Percentiles rank a stretch among this genome's conserved stretches.
Conservation (phyloP, 2,888 invertebrate genomes). For the Torymus auratus region DNA sequence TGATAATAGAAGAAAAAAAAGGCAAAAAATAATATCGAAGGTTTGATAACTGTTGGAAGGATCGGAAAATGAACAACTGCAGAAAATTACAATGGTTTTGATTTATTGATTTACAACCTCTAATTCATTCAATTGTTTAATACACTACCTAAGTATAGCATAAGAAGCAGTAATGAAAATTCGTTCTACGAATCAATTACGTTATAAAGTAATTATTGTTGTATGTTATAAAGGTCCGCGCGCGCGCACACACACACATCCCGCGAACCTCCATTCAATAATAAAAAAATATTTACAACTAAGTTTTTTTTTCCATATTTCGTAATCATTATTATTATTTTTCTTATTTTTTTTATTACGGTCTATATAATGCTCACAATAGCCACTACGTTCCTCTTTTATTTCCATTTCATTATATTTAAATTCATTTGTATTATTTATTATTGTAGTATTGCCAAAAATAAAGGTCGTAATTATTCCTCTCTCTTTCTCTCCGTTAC, state of each 20-base stretch:
- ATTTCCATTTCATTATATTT: slow-evolving; percentile 10
- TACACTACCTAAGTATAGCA: slow-evolving; percentile 71
- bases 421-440: slow-evolving; percentile 56
- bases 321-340: too few species aligned
- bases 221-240: slow-evolving; percentile 62
- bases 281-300: slow-evolving; percentile 72
- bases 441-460: slow-evolving; percentile 72
- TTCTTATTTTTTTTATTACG: slow-evolving; percentile 44
- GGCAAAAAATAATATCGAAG: too few species aligned
- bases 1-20: too few species aligned
- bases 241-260: slow-evolving; percentile 66
- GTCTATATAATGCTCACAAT: slow-evolving; percentile 60
- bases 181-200: slow-evolving; percentile 72
- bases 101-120: slow-evolving; percentile 72
- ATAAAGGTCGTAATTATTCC: slow-evolving; percentile 63
- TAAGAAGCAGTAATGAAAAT: slow-evolving; percentile 74
- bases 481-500: too few species aligned
- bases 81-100: slow-evolving; percentile 47
- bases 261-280: slow-evolving; percentile 66
- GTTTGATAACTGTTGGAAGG: neutral
- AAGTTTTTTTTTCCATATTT: slow-evolving; percentile 61
- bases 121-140: slow-evolving; percentile 66
- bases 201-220: slow-evolving; percentile 66
- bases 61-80: slow-evolving; percentile 24
- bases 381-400: slow-evolving; percentile 59